phyloP scores from a whole-genome alignment of 1,140 invertebrate genomes.

The Bombyx mori region DNA sequence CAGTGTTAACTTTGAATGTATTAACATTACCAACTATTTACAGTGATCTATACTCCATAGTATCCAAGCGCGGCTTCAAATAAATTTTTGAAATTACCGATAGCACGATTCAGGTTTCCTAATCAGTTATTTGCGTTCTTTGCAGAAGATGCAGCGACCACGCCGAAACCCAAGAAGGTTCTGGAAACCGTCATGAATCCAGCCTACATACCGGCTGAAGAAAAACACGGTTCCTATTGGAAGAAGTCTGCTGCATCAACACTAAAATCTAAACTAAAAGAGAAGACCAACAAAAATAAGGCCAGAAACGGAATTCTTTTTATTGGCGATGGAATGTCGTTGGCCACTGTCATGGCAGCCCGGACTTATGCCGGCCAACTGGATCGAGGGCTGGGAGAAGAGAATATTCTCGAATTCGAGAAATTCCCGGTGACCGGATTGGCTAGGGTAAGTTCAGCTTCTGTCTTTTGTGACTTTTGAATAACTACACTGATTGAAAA shows the following conservation, averaged over 20 bases:
- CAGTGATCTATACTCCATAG: too few relatives aligned
- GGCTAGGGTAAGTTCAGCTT: slow-evolving; percentile 71
- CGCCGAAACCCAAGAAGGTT: slow-evolving; percentile 46
- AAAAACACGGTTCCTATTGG: slow-evolving; percentile 53
- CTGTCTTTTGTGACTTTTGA: background rate
- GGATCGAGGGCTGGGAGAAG: slow-evolving; percentile 75
- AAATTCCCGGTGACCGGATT: slow-evolving; percentile 82
- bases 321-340: slow-evolving; percentile 86
- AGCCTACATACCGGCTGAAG: slow-evolving; percentile 43
- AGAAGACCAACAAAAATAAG: slow-evolving; percentile 49
- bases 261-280: slow-evolving; percentile 38
- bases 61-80: too few relatives aligned
- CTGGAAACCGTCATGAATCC: slow-evolving; percentile 54
- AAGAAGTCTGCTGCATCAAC: slow-evolving; percentile 35
- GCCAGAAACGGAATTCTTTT: slow-evolving; percentile 82
- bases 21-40: too few relatives aligned
- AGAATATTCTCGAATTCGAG: slow-evolving; percentile 80
- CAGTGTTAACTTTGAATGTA: too few relatives aligned
- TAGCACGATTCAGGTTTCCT: background rate
- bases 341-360: slow-evolving; percentile 80
- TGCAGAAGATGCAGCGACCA: slow-evolving; percentile 32
- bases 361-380: slow-evolving; percentile 78
- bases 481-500: background rate
- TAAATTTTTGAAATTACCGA: too few relatives aligned
- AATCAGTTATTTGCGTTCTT: slow-evolving; percentile 5